Evolutionary conservation across 2,888 invertebrate genomes (phyloP), one percentile per base, ranked within the genome.

Genomic region (Lepidochitona cinerea): DNA sequence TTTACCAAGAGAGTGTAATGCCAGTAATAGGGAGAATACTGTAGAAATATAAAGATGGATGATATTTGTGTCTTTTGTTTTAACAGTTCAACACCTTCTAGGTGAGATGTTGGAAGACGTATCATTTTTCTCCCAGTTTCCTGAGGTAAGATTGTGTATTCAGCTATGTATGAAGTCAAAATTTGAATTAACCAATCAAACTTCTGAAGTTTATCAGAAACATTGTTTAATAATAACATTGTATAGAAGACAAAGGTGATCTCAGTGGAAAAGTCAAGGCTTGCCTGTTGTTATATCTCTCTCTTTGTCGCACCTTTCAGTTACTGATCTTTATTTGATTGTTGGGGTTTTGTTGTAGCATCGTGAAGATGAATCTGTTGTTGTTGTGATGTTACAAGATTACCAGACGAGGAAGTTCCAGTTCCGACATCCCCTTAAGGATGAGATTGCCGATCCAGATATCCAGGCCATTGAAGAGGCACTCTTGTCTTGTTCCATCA

Each of bases 381-480:
- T 89, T 23, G 85, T 84, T 84, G 87, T 89, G 37, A 83, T 89
- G 59, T 76, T 89, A 12, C 87, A 85, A 79, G 90, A 90, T 77
- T 87, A 85, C 76, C 87, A 89, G 76, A 81, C 83, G 67, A 76
- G 90, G 18, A 88, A 87, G 77, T 90, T 89, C 80, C 88, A 89
- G 78, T 77, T 75, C n/a, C 78, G 88, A 29, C 78, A 79, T 0
- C 82, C 85, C 4, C 49, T 76, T 23, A 67, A 70, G 3, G 83
- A 75, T 1, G 88, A 88, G 73, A 68, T 67, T 4, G 72, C 83
- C 5, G 79, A 85, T 37, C 74, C 77, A 0, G 65, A 78, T 12
- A 78, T 87, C 29, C 65, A 75, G 49, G 79, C 84, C 37, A 83
- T 89, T n/a, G 89, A 90, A 74, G 78, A 81, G 18, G 86, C 87